Evolutionary conservation across 2,113 vertebrate genomes (phyloP).

Genomic region (Zapus hudsonius): DNA sequence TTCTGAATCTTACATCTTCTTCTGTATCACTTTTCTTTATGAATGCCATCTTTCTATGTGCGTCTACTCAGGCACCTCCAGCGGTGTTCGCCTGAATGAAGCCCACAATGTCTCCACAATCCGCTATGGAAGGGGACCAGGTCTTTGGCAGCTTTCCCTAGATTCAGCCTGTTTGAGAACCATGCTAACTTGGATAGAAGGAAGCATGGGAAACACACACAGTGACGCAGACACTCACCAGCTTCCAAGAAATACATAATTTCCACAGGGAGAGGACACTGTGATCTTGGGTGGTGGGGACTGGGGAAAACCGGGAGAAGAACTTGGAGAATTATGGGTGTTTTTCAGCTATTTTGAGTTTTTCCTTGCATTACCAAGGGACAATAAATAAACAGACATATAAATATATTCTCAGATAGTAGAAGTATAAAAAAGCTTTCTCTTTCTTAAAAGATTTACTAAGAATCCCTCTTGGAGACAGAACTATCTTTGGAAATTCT

Average conservation of each 20-base stretch:
- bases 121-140: no score
- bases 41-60: background rate
- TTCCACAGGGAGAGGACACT: background rate
- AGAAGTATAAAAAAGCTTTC: background rate
- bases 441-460: background rate
- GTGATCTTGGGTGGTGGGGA: background rate
- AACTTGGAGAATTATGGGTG: constrained; percentile 21
- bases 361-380: constrained; percentile 19
- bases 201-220: background rate
- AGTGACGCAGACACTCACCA: background rate
- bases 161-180: background rate
- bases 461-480: background rate
- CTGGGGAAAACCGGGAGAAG: background rate
- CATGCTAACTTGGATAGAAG: background rate
- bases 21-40: background rate
- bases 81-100: background rate
- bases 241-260: constrained; percentile 2
- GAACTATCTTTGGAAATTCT: background rate
- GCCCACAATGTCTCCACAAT: background rate
- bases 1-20: background rate
- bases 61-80: background rate
- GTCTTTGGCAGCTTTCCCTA: background rate
- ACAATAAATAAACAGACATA: background rate
- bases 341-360: constrained; percentile 39
- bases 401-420: background rate